Evolutionary conservation across 1,140 invertebrate genomes (phyloP).

Genomic region (Pseudobourletiella spinata): DNA sequence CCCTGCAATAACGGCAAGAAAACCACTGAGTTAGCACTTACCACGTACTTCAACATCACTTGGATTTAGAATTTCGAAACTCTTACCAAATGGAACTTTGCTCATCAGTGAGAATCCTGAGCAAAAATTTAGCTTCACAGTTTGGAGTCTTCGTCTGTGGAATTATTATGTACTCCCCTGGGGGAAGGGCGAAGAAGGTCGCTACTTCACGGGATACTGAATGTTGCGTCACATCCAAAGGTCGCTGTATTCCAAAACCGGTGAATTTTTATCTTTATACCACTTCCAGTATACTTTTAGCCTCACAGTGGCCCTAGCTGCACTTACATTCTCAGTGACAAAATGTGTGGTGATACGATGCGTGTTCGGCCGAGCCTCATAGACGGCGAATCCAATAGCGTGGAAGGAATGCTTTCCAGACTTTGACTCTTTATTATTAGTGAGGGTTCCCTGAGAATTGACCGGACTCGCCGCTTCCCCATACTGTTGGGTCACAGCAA

Average conservation of each 20-base stretch:
- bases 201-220: conserved; percentile 59
- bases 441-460: conserved; percentile 3
- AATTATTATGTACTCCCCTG: conserved; percentile 66
- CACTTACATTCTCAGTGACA: conserved; percentile 50
- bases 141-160: conserved; percentile 61
- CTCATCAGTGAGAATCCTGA: conserved; percentile 61
- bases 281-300: not conserved
- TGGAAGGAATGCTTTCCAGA: conserved; percentile 41
- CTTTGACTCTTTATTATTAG: conserved; percentile 14
- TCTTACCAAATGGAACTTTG: conserved; percentile 61
- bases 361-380: conserved; percentile 56
- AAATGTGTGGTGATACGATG: conserved; percentile 52
- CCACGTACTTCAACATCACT: too few species aligned
- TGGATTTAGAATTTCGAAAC: not conserved
- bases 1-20: conserved; percentile 44
- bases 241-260: conserved; percentile 50
- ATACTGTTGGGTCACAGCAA: conserved; percentile 63
- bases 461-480: conserved; percentile 38
- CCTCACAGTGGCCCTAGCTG: not conserved
- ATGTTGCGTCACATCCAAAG: conserved; percentile 59
- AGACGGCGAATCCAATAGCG: conserved; percentile 59
- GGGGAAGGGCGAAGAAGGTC: conserved; percentile 63
- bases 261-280: not conserved
- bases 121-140: conserved; percentile 59
- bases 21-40: not conserved